Evolutionary conservation across 2,797 vertebrate genomes (phyloP).

Genomic region (Distichodus sexfasciatus): DNA sequence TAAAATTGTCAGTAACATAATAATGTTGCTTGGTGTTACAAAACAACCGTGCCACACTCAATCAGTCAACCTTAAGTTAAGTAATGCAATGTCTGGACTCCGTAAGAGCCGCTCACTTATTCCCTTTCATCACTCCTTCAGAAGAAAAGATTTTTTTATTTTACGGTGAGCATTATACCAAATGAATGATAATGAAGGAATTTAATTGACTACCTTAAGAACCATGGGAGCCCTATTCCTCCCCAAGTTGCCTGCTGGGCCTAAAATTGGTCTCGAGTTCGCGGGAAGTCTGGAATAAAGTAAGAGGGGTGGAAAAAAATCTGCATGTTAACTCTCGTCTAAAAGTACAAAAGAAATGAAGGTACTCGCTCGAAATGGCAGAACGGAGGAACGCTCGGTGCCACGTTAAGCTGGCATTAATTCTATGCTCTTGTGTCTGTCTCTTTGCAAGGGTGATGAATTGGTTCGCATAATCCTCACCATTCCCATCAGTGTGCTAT

Average conservation of each 20-base stretch:
- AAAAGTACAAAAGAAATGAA: constrained; percentile 12
- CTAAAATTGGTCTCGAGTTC: constrained; percentile 5
- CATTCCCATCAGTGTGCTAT: constrained; percentile 8
- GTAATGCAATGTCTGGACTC: constrained; percentile 11
- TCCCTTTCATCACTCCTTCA: constrained; percentile 1
- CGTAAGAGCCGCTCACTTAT: constrained; percentile 7
- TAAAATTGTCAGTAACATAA: too few species aligned
- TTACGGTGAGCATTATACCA: constrained; percentile 12
- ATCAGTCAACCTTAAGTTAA: not conserved
- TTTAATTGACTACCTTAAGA: constrained; percentile 24
- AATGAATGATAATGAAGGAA: constrained; percentile 23
- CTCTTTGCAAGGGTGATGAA: constrained; percentile 33
- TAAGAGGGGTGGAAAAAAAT: not conserved
- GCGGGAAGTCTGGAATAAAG: constrained; percentile 6
- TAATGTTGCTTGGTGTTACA: too few species aligned
- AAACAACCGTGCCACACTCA: not conserved
- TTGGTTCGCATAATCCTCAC: constrained; percentile 33
- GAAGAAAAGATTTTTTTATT: constrained; percentile 6
- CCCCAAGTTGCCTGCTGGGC: constrained; percentile 28
- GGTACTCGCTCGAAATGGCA: constrained; percentile 8
- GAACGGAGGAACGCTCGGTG: constrained; percentile 12
- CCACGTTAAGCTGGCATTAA: constrained; percentile 31
- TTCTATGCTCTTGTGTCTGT: constrained; percentile 35
- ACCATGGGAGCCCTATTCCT: not conserved
- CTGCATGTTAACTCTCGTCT: constrained; percentile 4